Conservation (phyloP, 2,113 vertebrate genomes). For the Empidonax alnorum region DNA sequence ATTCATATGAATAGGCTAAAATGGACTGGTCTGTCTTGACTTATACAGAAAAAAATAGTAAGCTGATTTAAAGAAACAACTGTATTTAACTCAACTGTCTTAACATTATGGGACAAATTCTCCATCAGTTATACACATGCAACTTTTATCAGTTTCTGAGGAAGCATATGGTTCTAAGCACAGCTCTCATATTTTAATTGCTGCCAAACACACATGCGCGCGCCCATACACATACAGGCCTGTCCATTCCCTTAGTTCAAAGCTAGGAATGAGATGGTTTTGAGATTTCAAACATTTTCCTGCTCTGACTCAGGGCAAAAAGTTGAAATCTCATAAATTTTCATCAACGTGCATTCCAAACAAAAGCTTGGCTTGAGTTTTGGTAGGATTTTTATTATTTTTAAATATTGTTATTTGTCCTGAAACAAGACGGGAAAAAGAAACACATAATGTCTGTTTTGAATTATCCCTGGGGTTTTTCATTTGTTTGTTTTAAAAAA, state of each 20-base stretch:
- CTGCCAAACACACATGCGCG: neutral
- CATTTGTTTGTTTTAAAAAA: neutral
- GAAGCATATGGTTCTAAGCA: constrained; percentile 26
- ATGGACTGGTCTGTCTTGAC: neutral
- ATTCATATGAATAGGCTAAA: neutral
- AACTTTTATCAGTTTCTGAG: constrained; percentile 32
- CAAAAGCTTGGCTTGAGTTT: neutral
- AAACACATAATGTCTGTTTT: neutral
- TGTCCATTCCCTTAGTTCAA: neutral
- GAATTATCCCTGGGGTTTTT: neutral
- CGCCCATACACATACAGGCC: neutral
- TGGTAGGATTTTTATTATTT: neutral
- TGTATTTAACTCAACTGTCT: neutral
- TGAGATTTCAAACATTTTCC: constrained; percentile 38
- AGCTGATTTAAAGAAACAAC: neutral
- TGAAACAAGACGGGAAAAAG: neutral
- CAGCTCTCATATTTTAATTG: constrained; percentile 10
- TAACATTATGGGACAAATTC: neutral
- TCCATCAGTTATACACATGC: neutral
- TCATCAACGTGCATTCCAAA: neutral
- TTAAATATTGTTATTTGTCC: neutral
- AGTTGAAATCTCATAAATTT: neutral
- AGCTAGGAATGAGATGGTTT: neutral
- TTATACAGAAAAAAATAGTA: neutral
- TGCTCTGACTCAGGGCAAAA: constrained; percentile 1